Evolutionary conservation across 2,888 invertebrate species (phyloP), one percentile per base, ranked within the genome.

Genomic region (Drosophila flavopinicola): DNA sequence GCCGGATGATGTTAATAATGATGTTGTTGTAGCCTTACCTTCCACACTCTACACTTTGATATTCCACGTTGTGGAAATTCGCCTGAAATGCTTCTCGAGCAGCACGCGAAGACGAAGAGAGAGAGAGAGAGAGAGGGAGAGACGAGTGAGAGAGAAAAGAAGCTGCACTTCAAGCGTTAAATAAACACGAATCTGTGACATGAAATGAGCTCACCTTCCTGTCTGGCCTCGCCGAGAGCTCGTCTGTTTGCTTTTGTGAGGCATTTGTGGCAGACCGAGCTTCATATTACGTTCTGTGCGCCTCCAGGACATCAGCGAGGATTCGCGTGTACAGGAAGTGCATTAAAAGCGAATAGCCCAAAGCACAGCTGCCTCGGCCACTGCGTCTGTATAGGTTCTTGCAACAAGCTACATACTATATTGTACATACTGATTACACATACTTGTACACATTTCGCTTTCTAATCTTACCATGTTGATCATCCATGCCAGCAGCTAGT

Each of bases 281-380:
- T 9, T 37, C 41, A 20, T 41, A 52, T 52, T 66, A 66, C 35
- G 39, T 41, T 47, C 37, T 41, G 66, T 58, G 35, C 33, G 17
- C 10, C 13, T 13, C 7, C 27, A 42, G 9, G 24, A 11, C 39
- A 20, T 27, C 17, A 32, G 20, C 27, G 11, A 23, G 29, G 23
- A 33, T 15, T 9, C 27, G 51, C 48, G 42, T 75, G 66, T 66
- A 11, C 75, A 71, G 75, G 78, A 78, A 78, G 72, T 78, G 76
- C 78, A 78, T 75, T 71, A 78, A 78, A 38, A 59, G 64, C 56
- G 56, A 56, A 72, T 59, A 48, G 66, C 66, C 27, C 45, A 15
- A 39, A 51, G 49, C 66, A 38, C 44, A 33, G 49, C 33, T 30
- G 30, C 54, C 32, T 42, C 4, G 20, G 20, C 20, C 4, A 4